phyloP scores from a whole-genome alignment of 2,888 invertebrate genomes.

The Chydorus sphaericus region DNA sequence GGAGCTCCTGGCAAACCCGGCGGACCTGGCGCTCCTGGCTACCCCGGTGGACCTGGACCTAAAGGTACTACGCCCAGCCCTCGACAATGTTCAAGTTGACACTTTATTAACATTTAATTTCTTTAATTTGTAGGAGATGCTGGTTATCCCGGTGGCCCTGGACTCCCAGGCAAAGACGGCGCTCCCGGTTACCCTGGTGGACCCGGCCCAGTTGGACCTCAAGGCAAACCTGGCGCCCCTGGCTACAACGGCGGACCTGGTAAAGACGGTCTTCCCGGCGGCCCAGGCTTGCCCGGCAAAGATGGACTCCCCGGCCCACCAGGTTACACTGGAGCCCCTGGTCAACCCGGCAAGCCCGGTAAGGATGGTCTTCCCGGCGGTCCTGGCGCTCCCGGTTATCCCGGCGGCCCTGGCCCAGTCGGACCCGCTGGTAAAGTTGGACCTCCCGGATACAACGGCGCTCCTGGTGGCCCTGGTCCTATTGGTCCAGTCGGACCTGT shows the following conservation, averaged over 20 bases:
- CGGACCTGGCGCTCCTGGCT: background rate
- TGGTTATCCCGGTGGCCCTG: background rate
- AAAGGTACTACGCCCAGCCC: background rate
- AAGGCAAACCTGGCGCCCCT: background rate
- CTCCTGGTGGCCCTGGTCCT: conserved; percentile 37
- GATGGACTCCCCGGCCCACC: background rate
- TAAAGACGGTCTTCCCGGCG: background rate
- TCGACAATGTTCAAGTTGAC: no score
- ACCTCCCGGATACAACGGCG: conserved; percentile 45
- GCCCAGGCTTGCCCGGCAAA: background rate
- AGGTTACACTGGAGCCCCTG: background rate
- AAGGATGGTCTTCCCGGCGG: conserved; percentile 38
- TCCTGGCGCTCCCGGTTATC: conserved; percentile 75
- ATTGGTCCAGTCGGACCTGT: background rate
- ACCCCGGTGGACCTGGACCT: background rate
- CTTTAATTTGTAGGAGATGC: background rate
- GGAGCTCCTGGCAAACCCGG: background rate
- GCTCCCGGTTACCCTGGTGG: background rate
- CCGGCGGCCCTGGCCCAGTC: conserved; percentile 48
- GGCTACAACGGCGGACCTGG: background rate
- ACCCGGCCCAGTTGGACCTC: background rate
- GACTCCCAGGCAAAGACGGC: background rate
- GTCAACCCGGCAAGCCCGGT: background rate
- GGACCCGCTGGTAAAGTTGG: conserved; percentile 43
- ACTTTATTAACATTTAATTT: no score